Percentiles rank a stretch among this genome's conserved stretches.
These are phyloP conservation scores for Nicator chloris DNA, from an alignment of 2,113 vertebrate species.

Conservation along the genomic window DNA sequence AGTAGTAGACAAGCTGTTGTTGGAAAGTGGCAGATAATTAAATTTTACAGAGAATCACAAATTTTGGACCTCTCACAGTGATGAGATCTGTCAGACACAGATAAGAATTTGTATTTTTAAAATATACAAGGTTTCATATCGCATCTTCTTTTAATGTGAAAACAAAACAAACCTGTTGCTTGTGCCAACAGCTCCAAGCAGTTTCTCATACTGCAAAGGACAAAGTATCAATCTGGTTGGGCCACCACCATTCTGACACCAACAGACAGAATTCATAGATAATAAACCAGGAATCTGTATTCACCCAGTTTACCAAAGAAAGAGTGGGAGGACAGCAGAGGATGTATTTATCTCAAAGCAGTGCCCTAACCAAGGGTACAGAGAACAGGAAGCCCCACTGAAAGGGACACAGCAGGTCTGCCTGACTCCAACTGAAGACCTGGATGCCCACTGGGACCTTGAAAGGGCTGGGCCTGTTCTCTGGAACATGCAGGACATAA, in stretches of 20 bases:
- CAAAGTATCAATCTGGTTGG: neutral
- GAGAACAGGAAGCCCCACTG: neutral
- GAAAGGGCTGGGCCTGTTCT: neutral
- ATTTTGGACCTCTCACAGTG: slow-evolving; percentile 58
- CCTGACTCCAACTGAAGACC: neutral
- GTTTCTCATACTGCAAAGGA: neutral
- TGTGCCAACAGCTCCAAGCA: neutral
- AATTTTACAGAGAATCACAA: slow-evolving; percentile 63
- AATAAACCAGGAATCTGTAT: neutral
- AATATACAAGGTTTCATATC: slow-evolving; percentile 32
- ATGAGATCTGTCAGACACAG: slow-evolving; percentile 63
- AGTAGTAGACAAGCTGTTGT: slow-evolving; percentile 53
- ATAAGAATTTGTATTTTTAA: slow-evolving; percentile 66
- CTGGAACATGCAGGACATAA: neutral
- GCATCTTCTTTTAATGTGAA: neutral
- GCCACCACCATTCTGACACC: neutral
- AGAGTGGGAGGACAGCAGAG: neutral
- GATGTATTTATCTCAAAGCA: neutral
- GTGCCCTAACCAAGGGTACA: neutral
- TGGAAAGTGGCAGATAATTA: slow-evolving; percentile 73
- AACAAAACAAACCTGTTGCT: slow-evolving; percentile 27
- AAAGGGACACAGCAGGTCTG: neutral
- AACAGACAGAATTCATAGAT: neutral
- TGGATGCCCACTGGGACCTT: accelerated
- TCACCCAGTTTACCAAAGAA: neutral